Evolutionary conservation across 92 coral and sea anemone species (phyloP), one percentile per base, ranked within the genome.

Genomic region (Ricordea florida): DNA sequence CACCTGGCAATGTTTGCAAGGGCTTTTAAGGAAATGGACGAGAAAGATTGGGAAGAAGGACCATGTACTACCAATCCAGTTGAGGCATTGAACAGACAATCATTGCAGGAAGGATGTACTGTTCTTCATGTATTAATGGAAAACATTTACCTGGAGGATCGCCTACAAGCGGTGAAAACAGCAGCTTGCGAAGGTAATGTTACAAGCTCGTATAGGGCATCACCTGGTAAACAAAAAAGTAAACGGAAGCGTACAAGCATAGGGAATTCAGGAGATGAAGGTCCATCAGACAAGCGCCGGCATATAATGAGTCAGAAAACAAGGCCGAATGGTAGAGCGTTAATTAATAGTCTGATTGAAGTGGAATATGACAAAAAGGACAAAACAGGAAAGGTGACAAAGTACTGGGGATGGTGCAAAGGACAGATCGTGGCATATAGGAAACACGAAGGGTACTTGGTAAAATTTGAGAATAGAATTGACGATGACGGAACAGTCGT

Each of bases 351-450:
- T 2, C 3, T 29, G 3, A 28, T 80, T 16, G 85, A 69, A 56
- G 85, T 80, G 6, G 85, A 80, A 40, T 80, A 80, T 34, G 62
- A 47, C 9, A 71, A 80, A 29, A 60, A 80, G 66, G 72, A 80
- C 29, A 23, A 62, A 36, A 29, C 65, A 33, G 56, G 59, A 10
- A 20, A 47, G 25, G 62, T 58, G 11, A 57, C 37, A 21, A 79
- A 79, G 57, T 80, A 80, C 32, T 70, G 71, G 63, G 80, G 86
- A 31, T 80, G 80, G 86, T 80, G 80, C 37, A 21, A 58, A 47
- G 86, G 86, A 32, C 74, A 61, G 10, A 80, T 69, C 25, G 56
- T 69, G 26, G 85, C 85, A 27, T 80, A 69, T 55, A 27, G 53
- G 5, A 69, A 61, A 18, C 48, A 58, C 3, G 71, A 57, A 45